Evolutionary conservation across 2,888 invertebrate genomes (phyloP).

Genomic region (Arrhopalites spinosus): DNA sequence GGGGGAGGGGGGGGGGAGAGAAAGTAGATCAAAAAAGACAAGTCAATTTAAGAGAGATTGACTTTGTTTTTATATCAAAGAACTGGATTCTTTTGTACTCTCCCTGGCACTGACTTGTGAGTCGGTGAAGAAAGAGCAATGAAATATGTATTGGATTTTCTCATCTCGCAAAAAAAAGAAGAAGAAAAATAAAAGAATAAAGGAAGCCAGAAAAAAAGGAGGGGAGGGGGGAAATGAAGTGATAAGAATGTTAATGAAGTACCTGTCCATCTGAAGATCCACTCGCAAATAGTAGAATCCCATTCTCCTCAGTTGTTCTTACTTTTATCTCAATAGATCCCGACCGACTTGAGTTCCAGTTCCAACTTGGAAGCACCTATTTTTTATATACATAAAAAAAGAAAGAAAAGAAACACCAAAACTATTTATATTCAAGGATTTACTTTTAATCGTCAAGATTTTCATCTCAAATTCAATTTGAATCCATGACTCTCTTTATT

Average conservation of each 20-base stretch:
- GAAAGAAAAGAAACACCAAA: conserved; percentile 13
- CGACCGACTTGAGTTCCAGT: conserved; percentile 89
- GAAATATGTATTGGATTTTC: not conserved
- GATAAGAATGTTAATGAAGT: not conserved
- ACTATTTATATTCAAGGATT: conserved; percentile 28
- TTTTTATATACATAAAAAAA: conserved; percentile 19
- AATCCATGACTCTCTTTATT: conserved; percentile 6
- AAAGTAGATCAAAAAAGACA: not conserved
- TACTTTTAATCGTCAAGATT: conserved; percentile 34
- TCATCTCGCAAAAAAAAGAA: not conserved
- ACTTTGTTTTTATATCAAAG: too few relatives aligned
- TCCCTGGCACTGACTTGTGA: too few relatives aligned
- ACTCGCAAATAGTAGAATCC: conserved; percentile 89
- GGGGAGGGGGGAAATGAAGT: not conserved
- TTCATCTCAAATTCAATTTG: conserved; percentile 31
- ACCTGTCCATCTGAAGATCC: conserved; percentile 61
- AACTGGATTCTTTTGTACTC: too few relatives aligned
- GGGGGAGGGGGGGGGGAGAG: not conserved
- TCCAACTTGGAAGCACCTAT: conserved; percentile 77
- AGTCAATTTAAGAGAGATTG: not conserved
- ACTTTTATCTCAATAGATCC: conserved; percentile 93
- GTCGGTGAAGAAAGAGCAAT: too few relatives aligned
- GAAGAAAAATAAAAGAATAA: not conserved
- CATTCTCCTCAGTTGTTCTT: conserved; percentile 92
- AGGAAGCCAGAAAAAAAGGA: conserved; percentile 3